Base-by-base conservation (phyloP, 1,140 invertebrate genomes). In the Copidosoma floridanum region DNA sequence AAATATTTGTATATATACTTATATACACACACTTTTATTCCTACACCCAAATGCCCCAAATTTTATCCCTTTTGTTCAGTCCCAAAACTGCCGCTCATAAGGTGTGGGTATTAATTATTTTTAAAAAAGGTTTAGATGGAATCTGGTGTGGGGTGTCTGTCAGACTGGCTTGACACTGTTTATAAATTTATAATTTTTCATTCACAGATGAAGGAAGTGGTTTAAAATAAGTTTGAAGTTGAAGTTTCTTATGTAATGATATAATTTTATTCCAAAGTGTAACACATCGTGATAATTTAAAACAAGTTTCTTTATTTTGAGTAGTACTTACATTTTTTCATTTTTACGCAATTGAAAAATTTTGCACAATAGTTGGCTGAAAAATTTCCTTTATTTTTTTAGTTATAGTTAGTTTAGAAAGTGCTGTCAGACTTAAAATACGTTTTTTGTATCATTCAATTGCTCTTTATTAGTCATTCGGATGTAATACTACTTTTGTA, bases 181-280 rank as follows among this genome's bases (percentile, higher is more conserved):
- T 24, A 46, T 40, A 40, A 43, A 20, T 4, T 43, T 43, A 43
- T 20, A 43, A 43, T 43, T 43, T 11, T 18, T 20, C 21, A 4
- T 43, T 21, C 8, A 20, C 3, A 2, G 16, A 20, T 43, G 16
- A 10, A n/a, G 12, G n/a, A 10, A n/a, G 18, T n/a, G n/a, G 38
- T 40, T 47, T 47, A 47, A 47, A n/a, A n/a, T n/a, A n/a, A n/a
- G n/a, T n/a, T n/a, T n/a, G n/a, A n/a, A n/a, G n/a, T n/a, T n/a
- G n/a, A n/a, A n/a, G n/a, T n/a, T 35, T 47, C 7, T 47, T 2
- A 18, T 35, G 29, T 12, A 3, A 41, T 18, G 14, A 18, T 41
- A 3, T 18, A 41, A 53, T 20, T 53, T 53, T 53, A 53, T 53
- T 53, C 41, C 12, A 53, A 53, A 53, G 6, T 40, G 3, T 53